phyloP scores from a whole-genome alignment of 2,113 vertebrate species.

The Paradoxurus hermaphroditus region DNA sequence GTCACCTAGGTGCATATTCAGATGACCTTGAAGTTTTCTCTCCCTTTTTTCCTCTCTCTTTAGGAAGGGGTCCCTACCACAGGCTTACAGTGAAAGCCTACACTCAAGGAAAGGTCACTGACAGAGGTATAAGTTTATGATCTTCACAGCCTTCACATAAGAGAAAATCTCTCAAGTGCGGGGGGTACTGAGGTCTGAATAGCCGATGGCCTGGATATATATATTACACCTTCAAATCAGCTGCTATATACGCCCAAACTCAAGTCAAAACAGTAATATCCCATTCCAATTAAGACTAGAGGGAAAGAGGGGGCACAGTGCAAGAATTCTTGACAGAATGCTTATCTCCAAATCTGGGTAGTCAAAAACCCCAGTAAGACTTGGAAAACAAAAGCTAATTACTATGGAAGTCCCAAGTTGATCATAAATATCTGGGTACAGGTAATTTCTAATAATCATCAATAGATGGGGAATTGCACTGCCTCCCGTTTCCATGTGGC shows the following conservation, averaged over 20 bases:
- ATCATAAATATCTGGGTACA: background rate
- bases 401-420: background rate
- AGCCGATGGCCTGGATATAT: background rate
- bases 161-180: background rate
- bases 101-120: background rate
- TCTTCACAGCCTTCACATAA: background rate
- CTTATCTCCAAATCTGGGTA: background rate
- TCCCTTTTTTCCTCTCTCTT: too few species aligned
- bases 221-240: background rate
- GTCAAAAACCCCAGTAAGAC: background rate
- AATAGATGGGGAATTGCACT: background rate
- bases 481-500: background rate
- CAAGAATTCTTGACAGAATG: background rate
- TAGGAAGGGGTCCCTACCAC: too few species aligned
- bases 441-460: background rate
- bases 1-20: too few species aligned
- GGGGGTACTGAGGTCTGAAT: background rate
- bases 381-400: background rate
- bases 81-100: background rate
- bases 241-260: background rate
- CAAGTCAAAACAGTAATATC: background rate
- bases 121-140: background rate
- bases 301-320: background rate
- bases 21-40: too few species aligned
- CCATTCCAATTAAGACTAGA: background rate